phyloP scores from a whole-genome alignment of 1,140 invertebrate species.

The Bombus waltoni region DNA sequence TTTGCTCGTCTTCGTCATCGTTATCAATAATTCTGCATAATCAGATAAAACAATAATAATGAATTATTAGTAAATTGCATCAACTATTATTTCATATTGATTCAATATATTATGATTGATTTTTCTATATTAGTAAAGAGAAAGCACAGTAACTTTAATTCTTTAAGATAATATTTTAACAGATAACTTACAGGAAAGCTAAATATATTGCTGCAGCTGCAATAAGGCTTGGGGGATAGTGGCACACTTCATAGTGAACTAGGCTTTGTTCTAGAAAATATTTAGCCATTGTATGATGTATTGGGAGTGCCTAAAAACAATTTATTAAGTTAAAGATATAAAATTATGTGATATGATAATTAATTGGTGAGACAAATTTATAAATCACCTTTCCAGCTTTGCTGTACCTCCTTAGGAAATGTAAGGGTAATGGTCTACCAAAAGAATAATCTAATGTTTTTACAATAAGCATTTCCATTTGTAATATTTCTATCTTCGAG shows the following conservation, averaged over 20 bases:
- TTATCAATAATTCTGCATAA: slow-evolving; percentile 74
- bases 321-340: not conserved
- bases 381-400: slow-evolving; percentile 87
- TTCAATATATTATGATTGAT: not conserved
- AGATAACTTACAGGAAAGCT: slow-evolving; percentile 83
- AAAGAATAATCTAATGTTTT: slow-evolving; percentile 90
- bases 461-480: slow-evolving; percentile 93
- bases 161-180: not conserved
- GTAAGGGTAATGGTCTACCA: slow-evolving; percentile 92
- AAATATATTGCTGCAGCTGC: slow-evolving; percentile 90
- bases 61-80: not conserved
- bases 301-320: slow-evolving; percentile 78
- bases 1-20: slow-evolving; percentile 74
- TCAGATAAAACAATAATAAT: not conserved
- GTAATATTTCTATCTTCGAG: slow-evolving; percentile 89
- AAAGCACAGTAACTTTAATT: not conserved
- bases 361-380: not conserved
- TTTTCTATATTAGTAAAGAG: not conserved
- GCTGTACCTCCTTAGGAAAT: slow-evolving; percentile 93
- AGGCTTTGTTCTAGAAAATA: slow-evolving; percentile 95
- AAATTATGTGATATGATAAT: not conserved
- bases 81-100: slow-evolving; percentile 15
- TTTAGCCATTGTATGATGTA: slow-evolving; percentile 94
- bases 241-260: slow-evolving; percentile 91
- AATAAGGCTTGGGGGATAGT: slow-evolving; percentile 91